Percentiles rank a stretch among this genome's conserved stretches.
Evolutionary conservation across 2,797 vertebrate genomes (phyloP).

Genomic region (Hemitrygon akajei): DNA sequence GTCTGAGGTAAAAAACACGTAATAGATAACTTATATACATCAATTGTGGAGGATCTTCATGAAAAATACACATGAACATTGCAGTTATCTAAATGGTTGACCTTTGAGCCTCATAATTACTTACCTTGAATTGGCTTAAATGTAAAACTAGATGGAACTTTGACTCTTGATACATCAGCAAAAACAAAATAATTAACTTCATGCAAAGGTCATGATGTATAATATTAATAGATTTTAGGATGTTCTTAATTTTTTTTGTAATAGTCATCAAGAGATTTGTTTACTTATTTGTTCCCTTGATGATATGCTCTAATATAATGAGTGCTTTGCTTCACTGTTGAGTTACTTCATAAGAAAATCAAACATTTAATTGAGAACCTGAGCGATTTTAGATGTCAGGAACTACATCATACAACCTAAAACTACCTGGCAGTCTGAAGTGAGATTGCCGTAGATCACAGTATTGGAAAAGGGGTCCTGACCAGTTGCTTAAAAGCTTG

Average conservation of each 20-base stretch:
- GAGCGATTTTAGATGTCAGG: too few relatives aligned
- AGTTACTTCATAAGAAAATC: not conserved
- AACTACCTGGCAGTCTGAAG: not conserved
- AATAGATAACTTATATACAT: not conserved
- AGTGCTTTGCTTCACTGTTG: not conserved
- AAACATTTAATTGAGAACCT: not conserved
- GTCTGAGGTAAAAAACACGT: not conserved
- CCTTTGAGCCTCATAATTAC: not conserved
- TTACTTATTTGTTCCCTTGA: not conserved
- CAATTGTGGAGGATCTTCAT: not conserved
- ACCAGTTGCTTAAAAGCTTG: not conserved
- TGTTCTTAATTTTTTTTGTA: not conserved
- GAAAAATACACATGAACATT: not conserved
- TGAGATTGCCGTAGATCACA: not conserved
- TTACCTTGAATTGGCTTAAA: not conserved
- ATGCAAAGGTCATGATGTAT: not conserved
- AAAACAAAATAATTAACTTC: not conserved
- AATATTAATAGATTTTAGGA: not conserved
- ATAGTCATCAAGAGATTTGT: not conserved
- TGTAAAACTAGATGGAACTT: slow-evolving; percentile 16
- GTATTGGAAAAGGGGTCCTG: not conserved
- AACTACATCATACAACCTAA: not conserved
- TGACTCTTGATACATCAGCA: not conserved
- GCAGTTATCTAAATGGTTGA: not conserved
- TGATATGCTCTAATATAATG: too few relatives aligned